These are phyloP conservation scores for Microtus montanus DNA, from an alignment of 2,113 vertebrate species.

Conservation along the genomic window DNA sequence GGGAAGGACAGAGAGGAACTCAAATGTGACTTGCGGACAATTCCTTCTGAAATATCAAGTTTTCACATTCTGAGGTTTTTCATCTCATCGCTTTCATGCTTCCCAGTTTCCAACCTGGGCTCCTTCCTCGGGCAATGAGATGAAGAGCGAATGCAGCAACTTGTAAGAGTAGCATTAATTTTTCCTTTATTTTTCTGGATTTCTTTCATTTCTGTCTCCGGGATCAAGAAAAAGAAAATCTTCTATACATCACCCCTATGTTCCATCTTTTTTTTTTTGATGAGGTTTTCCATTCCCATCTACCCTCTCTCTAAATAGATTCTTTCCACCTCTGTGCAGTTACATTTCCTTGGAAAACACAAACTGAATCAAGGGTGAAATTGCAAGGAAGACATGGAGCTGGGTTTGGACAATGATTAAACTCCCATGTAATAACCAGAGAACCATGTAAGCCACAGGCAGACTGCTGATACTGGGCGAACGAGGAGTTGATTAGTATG, in stretches of 20 bases:
- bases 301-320: slow-evolving; percentile 38
- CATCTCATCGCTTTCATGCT: neutral
- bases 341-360: slow-evolving; percentile 62
- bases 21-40: neutral
- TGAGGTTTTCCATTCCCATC: neutral
- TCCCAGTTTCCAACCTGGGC: neutral
- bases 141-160: neutral
- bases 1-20: neutral
- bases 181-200: neutral
- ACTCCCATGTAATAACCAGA: slow-evolving; percentile 73
- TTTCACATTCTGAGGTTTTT: neutral
- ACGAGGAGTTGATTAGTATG: slow-evolving; percentile 72
- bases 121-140: neutral
- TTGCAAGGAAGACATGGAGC: slow-evolving; percentile 62
- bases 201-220: neutral
- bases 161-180: neutral
- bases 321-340: slow-evolving; percentile 44
- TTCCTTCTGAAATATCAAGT: slow-evolving; percentile 4
- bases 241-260: neutral
- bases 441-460: slow-evolving; percentile 71
- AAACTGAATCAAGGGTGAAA: slow-evolving; percentile 69
- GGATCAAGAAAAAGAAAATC: neutral
- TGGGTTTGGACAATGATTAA: slow-evolving; percentile 76
- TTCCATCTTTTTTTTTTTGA: neutral
- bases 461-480: slow-evolving; percentile 32